These are phyloP conservation scores for Musca domestica DNA, from an alignment of 1,140 invertebrate species.

Conservation along the genomic window DNA sequence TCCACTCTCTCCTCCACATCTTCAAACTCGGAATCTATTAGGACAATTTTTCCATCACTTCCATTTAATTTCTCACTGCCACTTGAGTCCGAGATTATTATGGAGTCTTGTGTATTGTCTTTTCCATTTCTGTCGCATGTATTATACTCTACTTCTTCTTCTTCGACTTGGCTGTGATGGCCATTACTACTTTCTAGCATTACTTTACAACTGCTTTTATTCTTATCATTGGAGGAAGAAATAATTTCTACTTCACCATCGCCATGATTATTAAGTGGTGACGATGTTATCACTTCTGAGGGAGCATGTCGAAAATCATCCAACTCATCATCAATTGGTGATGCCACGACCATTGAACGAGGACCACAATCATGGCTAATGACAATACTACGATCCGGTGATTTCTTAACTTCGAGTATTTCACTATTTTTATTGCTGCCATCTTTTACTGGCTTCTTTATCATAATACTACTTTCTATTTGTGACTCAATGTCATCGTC, in stretches of 20 bases:
- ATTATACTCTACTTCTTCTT: background rate
- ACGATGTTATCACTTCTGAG: slow-evolving; percentile 9
- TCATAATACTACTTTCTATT: slow-evolving; percentile 47
- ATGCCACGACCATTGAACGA: background rate
- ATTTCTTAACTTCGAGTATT: background rate
- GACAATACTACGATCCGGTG: slow-evolving; percentile 28
- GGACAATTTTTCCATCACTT: background rate
- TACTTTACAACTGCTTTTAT: background rate
- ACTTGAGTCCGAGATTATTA: background rate
- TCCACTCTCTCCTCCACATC: slow-evolving; percentile 5
- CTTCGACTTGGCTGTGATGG: background rate
- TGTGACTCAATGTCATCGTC: slow-evolving; percentile 43
- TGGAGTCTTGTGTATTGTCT: slow-evolving; percentile 1
- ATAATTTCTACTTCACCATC: background rate
- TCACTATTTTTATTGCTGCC: background rate
- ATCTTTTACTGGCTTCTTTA: slow-evolving; percentile 32
- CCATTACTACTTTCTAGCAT: background rate
- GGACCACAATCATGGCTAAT: slow-evolving; percentile 27
- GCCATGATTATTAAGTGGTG: background rate
- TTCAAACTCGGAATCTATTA: background rate
- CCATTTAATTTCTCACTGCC: background rate
- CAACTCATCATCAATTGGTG: slow-evolving; percentile 33
- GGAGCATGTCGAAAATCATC: slow-evolving; percentile 30
- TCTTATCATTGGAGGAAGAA: background rate
- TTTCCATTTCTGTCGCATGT: background rate